Percentiles rank a stretch among this genome's conserved stretches.
Evolutionary conservation across 2,797 vertebrate species (phyloP).

Genomic region (Falco berigora): DNA sequence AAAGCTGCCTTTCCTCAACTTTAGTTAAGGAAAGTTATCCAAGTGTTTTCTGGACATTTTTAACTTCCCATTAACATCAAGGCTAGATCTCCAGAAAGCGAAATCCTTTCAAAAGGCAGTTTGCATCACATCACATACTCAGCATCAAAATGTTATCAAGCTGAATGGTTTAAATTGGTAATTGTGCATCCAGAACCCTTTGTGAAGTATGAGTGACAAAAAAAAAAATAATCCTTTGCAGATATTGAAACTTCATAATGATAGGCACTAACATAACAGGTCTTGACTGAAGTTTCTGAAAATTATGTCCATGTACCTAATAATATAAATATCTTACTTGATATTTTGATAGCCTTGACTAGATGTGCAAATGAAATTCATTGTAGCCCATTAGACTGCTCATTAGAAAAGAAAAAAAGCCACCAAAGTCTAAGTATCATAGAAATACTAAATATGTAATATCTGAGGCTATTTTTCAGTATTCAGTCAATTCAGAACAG

Average conservation of each 20-base stretch:
- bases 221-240: background rate
- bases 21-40: background rate
- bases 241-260: background rate
- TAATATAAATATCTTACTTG: background rate
- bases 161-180: background rate
- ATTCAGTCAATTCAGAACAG: background rate
- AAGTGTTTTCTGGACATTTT: background rate
- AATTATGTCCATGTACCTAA: background rate
- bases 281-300: background rate
- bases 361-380: background rate
- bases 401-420: background rate
- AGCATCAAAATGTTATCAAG: background rate
- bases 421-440: background rate
- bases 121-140: background rate
- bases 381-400: background rate
- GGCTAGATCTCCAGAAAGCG: background rate
- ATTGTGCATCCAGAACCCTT: background rate
- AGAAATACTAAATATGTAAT: background rate
- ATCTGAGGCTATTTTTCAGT: background rate
- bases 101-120: background rate
- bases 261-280: background rate
- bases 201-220: background rate
- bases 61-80: background rate
- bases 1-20: background rate
- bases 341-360: background rate